These are phyloP conservation scores for Drymodes brunneopygia DNA, from an alignment of 2,113 vertebrate genomes.

Conservation along the genomic window DNA sequence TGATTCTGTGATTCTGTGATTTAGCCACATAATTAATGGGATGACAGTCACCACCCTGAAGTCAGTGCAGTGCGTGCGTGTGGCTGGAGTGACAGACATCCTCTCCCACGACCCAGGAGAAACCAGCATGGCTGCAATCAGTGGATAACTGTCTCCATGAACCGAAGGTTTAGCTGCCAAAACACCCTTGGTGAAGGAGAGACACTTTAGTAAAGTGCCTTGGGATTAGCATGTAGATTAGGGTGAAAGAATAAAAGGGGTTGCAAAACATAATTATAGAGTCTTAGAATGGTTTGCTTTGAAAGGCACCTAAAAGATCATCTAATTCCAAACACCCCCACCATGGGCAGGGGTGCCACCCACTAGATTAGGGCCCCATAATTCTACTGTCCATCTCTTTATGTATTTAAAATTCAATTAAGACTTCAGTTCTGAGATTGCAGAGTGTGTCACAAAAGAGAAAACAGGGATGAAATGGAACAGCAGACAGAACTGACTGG, in stretches of 20 bases:
- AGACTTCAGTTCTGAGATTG: neutral
- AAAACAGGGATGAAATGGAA: neutral
- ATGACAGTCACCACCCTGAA: neutral
- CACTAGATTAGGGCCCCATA: neutral
- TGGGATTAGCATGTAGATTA: neutral
- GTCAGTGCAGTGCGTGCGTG: accelerated
- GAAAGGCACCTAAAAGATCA: neutral
- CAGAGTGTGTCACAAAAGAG: neutral
- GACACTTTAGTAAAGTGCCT: neutral
- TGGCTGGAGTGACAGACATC: neutral
- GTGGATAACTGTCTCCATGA: neutral
- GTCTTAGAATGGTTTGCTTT: neutral
- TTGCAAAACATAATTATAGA: neutral
- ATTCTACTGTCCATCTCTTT: neutral
- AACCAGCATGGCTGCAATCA: neutral
- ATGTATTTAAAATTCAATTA: neutral
- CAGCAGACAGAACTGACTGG: neutral
- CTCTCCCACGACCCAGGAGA: neutral
- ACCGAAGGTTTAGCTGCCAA: neutral
- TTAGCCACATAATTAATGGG: neutral
- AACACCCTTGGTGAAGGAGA: neutral
- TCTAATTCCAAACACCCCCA: neutral
- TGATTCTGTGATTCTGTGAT: neutral
- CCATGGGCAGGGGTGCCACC: neutral
- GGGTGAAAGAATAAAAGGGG: neutral